Base-by-base conservation (phyloP, 53 echinoderm and acorn worm species). In the Stichopus horrens region DNA sequence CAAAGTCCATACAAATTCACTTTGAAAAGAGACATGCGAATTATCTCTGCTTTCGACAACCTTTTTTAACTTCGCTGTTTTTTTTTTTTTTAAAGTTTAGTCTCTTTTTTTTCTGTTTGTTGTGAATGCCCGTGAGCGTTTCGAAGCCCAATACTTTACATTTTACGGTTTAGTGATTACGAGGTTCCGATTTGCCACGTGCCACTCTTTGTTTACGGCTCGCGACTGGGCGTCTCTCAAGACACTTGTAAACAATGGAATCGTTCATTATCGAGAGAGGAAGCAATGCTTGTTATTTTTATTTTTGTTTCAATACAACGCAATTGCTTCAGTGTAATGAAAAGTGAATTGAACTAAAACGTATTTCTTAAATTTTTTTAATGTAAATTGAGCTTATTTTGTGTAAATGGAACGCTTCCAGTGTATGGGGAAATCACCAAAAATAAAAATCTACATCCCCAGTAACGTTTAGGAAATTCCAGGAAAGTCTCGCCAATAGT, bases 1-100 rank as follows among this genome's bases (percentile, higher is more conserved):
- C 86, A 86, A 86, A 86, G 66, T 68, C 86, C 86, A 86, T 86
- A 86, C 86, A 86, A 86, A 86, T 67, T 86, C 86, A 86, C 86
- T 86, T 68, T 86, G 66, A 65, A 67, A 86, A 67, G 86, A 81
- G 81, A 81, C 81, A 81, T 81, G 81, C 56, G 81, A 81, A 81
- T 81, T 81, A 81, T 81, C 81, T 81, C 53, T 86, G 86, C 86
- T 86, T 68, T 67, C 71, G 66, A 67, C 71, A 67, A 86, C 53
- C 71, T 86, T 67, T 86, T 86, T 53, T 86, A 65, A 68, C 86
- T 86, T 86, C 52, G 66, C 86, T 23, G 71, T 13, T 21, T 16
- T 52, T 68, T 68, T 53, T 77, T 11, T 23, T 54, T 53, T 23
- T 53, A 37, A 37, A 37, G 37, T 37, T 37, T 37, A 37, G 37